These are phyloP conservation scores for Leucophenga varia DNA, from an alignment of 1,140 invertebrate species.

Conservation along the genomic window DNA sequence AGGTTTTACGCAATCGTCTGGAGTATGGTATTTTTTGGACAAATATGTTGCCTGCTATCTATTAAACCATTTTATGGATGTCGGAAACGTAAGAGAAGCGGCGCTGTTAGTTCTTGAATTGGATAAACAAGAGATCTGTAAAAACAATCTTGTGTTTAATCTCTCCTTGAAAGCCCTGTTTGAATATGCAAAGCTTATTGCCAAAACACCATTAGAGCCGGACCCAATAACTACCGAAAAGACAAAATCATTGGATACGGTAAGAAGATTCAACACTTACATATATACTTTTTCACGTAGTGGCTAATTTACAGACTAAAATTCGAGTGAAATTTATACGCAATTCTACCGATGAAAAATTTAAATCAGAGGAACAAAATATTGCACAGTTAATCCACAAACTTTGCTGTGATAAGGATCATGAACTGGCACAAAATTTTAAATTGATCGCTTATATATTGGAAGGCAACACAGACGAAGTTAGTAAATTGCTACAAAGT, in stretches of 20 bases:
- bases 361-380: constrained; percentile 66
- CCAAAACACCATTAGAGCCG: constrained; percentile 56
- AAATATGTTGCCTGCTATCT: constrained; percentile 75
- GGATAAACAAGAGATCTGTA: constrained; percentile 88
- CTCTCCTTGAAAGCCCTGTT: constrained; percentile 76
- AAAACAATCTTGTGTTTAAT: constrained; percentile 69
- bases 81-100: constrained; percentile 70
- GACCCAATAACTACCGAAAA: constrained; percentile 23
- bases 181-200: constrained; percentile 74
- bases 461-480: constrained; percentile 68
- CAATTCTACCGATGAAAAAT: constrained; percentile 85
- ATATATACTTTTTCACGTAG: constrained; percentile 8
- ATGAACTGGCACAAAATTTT: constrained; percentile 60
- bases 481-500: constrained; percentile 12
- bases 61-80: constrained; percentile 77
- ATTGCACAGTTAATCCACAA: constrained; percentile 76
- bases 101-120: constrained; percentile 74
- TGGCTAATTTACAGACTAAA: constrained; percentile 59
- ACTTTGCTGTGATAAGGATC: background rate
- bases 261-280: background rate
- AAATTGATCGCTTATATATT: constrained; percentile 69
- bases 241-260: constrained; percentile 21
- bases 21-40: constrained; percentile 91
- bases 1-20: constrained; percentile 76
- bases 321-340: constrained; percentile 76